A percentile compares a stretch with the other conserved stretches of the same genome.
Conservation (phyloP, 2,888 invertebrate genomes). For the Leptarthrus brevirostris region DNA sequence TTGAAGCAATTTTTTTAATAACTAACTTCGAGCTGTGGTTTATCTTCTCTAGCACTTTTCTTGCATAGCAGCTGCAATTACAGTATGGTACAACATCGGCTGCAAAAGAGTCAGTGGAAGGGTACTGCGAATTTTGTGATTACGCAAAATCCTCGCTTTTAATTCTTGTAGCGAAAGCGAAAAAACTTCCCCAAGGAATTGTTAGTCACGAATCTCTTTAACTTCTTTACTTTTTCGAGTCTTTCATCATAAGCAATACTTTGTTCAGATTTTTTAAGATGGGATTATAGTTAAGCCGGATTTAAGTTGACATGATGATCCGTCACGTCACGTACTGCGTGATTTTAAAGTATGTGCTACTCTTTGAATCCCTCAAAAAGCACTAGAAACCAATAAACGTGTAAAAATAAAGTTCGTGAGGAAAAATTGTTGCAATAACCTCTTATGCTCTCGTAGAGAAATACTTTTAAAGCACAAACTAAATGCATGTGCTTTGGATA, state of each 20-base stretch:
- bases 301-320: constrained; percentile 29
- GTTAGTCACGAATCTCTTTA: constrained; percentile 43
- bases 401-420: neutral
- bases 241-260: constrained; percentile 32
- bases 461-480: too few relatives aligned
- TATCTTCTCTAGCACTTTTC: constrained; percentile 11
- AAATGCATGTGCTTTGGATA: too few relatives aligned
- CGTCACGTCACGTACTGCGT: constrained; percentile 49
- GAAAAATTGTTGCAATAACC: constrained; percentile 3
- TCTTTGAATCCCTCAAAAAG: neutral
- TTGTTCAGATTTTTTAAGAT: constrained; percentile 26
- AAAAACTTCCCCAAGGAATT: constrained; percentile 29
- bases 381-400: neutral
- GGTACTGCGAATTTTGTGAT: constrained; percentile 38
- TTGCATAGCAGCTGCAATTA: neutral
- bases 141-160: constrained; percentile 35
- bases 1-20: constrained; percentile 15
- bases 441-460: too few relatives aligned
- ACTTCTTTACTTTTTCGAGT: neutral
- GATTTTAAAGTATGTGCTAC: constrained; percentile 29
- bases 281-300: constrained; percentile 28
- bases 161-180: neutral
- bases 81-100: neutral
- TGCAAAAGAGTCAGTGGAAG: neutral
- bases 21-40: neutral